Percentiles rank a stretch among this genome's conserved stretches.
These are phyloP conservation scores for Lasioglossum vierecki DNA, from an alignment of 2,888 invertebrate genomes.

Conservation along the genomic window DNA sequence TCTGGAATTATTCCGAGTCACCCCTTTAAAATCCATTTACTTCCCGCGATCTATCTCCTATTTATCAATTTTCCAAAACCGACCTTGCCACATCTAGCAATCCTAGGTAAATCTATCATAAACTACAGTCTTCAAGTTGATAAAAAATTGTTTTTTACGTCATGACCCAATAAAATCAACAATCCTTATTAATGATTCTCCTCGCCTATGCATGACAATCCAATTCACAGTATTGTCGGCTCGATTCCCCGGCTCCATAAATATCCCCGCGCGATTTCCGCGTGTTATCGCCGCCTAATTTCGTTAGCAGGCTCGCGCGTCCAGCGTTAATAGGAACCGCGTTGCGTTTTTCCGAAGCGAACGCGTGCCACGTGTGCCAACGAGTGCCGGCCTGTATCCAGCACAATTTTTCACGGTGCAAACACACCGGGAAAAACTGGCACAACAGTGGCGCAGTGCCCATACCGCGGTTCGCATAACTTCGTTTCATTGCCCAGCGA, in stretches of 20 bases:
- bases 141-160: no score
- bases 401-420: background rate
- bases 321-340: background rate
- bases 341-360: background rate
- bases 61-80: no score
- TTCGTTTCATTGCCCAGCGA: conserved; percentile 55
- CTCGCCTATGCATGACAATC: background rate
- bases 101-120: no score
- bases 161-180: background rate
- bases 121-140: no score
- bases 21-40: no score
- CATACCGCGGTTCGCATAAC: conserved; percentile 24
- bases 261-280: background rate
- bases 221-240: background rate
- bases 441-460: background rate
- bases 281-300: background rate
- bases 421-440: background rate
- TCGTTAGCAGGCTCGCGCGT: background rate
- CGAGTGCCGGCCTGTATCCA: background rate
- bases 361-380: conserved; percentile 1
- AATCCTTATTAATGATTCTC: background rate
- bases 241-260: background rate
- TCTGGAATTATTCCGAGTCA: no score
- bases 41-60: no score
- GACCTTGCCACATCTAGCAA: no score